phyloP scores from a whole-genome alignment of 2,888 invertebrate species.

The Osmoderma eremita region DNA sequence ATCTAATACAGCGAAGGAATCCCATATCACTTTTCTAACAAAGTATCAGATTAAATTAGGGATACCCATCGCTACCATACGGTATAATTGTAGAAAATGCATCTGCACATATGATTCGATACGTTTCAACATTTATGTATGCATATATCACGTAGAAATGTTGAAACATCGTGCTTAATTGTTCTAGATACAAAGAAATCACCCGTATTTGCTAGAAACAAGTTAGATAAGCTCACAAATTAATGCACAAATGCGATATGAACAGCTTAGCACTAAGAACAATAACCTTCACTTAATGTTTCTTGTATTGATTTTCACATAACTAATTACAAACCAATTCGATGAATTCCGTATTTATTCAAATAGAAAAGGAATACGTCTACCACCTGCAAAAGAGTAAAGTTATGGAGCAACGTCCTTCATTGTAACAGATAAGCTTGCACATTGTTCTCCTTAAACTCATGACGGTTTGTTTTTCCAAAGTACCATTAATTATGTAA shows the following conservation, averaged over 20 bases:
- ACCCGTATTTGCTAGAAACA: conserved; percentile 15
- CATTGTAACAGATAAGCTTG: conserved; percentile 9
- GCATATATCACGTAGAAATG: too few relatives aligned
- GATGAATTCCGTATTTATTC: conserved; percentile 16
- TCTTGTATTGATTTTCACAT: background rate
- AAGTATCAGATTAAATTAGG: too few relatives aligned
- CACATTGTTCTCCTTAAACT: conserved; percentile 25
- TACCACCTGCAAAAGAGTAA: background rate
- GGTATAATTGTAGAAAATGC: too few relatives aligned
- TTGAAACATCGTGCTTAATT: background rate
- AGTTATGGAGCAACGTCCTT: conserved; percentile 1
- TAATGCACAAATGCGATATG: background rate
- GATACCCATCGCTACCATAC: too few relatives aligned
- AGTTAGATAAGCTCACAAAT: background rate
- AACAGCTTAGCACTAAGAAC: conserved; percentile 17
- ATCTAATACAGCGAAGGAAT: too few relatives aligned
- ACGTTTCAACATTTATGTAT: too few relatives aligned
- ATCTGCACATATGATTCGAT: too few relatives aligned
- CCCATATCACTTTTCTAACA: too few relatives aligned
- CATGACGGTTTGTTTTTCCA: conserved; percentile 26
- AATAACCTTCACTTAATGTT: conserved; percentile 8
- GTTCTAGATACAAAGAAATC: background rate
- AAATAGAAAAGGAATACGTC: conserved; percentile 5
- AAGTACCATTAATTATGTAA: conserved; percentile 24
- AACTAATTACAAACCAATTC: conserved; percentile 15